phyloP scores from a whole-genome alignment of 2,797 vertebrate species.

The Tarsius wallacei region DNA sequence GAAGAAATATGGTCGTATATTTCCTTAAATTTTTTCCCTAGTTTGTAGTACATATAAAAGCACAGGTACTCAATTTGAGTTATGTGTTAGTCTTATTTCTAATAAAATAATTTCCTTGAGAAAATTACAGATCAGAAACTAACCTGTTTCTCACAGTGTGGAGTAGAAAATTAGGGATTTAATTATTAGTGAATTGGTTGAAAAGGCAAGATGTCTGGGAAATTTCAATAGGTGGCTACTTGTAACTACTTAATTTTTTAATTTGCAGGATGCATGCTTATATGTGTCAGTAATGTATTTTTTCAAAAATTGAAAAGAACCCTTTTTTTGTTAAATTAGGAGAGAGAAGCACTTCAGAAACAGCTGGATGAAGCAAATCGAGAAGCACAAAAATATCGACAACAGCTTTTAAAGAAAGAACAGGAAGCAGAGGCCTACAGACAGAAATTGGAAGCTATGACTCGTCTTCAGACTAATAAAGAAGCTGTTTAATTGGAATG shows the following conservation, averaged over 20 bases:
- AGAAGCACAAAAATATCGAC: slow-evolving; percentile 95
- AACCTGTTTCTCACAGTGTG: neutral
- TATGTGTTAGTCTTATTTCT: slow-evolving; percentile 54
- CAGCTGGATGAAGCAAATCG: slow-evolving; percentile 95
- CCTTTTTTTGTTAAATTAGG: slow-evolving; percentile 89
- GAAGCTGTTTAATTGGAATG: slow-evolving; percentile 91
- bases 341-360: slow-evolving; percentile 95
- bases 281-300: slow-evolving; percentile 47
- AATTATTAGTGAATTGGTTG: neutral
- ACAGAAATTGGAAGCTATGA: slow-evolving; percentile 95
- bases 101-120: slow-evolving; percentile 4
- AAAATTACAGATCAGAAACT: neutral
- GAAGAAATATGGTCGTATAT: neutral
- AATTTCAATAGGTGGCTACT: neutral
- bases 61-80: neutral
- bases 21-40: slow-evolving; percentile 43
- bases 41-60: neutral
- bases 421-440: slow-evolving; percentile 95
- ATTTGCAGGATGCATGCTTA: slow-evolving; percentile 1
- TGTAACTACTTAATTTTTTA: neutral
- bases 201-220: neutral
- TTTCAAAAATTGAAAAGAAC: slow-evolving; percentile 57
- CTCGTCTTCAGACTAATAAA: slow-evolving; percentile 93
- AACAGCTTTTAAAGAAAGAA: slow-evolving; percentile 95
- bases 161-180: neutral